Conservation (phyloP, 2,888 invertebrate genomes). For the Brenthis hecate region DNA sequence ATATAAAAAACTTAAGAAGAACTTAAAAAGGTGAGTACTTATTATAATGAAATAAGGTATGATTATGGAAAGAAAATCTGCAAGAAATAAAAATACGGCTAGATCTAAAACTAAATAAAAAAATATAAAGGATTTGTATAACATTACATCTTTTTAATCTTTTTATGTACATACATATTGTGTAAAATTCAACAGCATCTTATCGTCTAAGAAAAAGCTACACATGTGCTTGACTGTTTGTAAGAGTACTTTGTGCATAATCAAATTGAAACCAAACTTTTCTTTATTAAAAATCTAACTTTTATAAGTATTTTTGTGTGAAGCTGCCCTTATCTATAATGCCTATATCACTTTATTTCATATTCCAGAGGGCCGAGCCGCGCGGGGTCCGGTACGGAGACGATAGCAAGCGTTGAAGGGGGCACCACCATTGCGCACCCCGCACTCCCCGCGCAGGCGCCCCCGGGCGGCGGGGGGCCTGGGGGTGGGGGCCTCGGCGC, state of each 20-base stretch:
- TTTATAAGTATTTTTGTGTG: too few relatives aligned
- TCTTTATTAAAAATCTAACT: too few relatives aligned
- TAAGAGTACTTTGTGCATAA: too few relatives aligned
- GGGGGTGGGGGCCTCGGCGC: conserved; percentile 37
- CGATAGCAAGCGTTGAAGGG: conserved; percentile 48
- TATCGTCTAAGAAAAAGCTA: too few relatives aligned
- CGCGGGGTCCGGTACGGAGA: conserved; percentile 61
- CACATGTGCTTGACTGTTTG: too few relatives aligned
- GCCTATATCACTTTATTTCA: too few relatives aligned
- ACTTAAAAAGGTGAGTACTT: conserved; percentile 53
- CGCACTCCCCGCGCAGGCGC: conserved; percentile 22
- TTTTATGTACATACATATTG: neutral
- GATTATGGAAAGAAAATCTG: too few relatives aligned
- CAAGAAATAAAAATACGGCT: too few relatives aligned
- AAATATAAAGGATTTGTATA: neutral
- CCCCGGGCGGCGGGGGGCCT: conserved; percentile 16
- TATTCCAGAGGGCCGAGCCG: conserved; percentile 66
- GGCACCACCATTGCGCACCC: conserved; percentile 14
- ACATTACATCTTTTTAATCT: neutral
- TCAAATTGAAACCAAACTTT: too few relatives aligned
- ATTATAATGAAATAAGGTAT: neutral
- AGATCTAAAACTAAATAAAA: too few relatives aligned
- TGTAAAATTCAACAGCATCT: too few relatives aligned
- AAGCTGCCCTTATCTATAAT: too few relatives aligned
- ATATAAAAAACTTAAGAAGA: conserved; percentile 77